Base-by-base conservation (phyloP, 2,113 vertebrate genomes). In the Hoplias malabaricus region DNA sequence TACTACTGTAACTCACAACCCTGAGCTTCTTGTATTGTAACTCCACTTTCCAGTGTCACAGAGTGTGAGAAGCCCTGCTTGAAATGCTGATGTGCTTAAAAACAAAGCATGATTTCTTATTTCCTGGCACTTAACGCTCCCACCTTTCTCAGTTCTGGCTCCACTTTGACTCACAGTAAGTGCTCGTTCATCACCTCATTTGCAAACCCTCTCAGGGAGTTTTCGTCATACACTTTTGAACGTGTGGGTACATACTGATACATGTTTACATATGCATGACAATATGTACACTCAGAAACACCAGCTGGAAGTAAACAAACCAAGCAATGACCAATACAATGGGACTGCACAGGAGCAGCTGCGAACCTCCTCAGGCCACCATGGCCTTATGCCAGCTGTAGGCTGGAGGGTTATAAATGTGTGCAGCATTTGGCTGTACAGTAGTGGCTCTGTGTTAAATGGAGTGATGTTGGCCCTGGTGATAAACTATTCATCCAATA, bases 121-220 rank as follows among this genome's bases (percentile, higher is more conserved):
- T 40, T 9, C 16, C 33, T n/a, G 19, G 43, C 27, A 7, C 31
- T 43, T 73, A 57, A 33, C 19, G 29, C 56, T 43, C 11, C 23
- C 36, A 59, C 27, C 12, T 14, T 16, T 73, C 14, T 57, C 40
- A 13, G 14, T 4, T 29, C 40, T 40, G 36, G 70, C 70, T 73
- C 11, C 54, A 73, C 8, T 12, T 36, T 57, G 68, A 69, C 29
- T 19, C 19, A 34, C 46, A 34, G 67, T 69, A 70, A 54, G 33
- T 40, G 33, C n/a, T 36, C 48, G 16, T 70, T 56, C 68, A 56
- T 34, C 31, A 43, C 27, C 42, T 67, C 21, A 53, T 69, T 54
- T 36, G 33, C n/a, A 19, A 46, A 46, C 48, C 48, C 31, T 56
- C 13, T 34, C 31, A 63, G 31, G 31, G 66, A 5, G 38, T 16